Percentiles rank a stretch among this genome's conserved stretches.
phyloP scores from a whole-genome alignment of 30 jellyfish, hydroid and myxozoan genomes.

The Catostylus mosaicus region DNA sequence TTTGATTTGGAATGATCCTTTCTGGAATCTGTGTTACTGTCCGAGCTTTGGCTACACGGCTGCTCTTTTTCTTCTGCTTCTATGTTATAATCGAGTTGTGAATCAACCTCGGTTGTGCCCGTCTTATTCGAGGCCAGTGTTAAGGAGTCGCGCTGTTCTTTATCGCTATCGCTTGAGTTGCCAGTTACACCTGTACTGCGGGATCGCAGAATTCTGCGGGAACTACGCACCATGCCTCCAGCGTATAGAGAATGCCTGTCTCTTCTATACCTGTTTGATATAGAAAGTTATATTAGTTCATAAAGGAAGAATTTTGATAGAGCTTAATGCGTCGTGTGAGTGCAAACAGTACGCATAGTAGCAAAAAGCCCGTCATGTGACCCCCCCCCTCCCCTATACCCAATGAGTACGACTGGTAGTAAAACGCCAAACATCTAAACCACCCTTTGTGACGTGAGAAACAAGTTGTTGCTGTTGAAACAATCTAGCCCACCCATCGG shows the following conservation, averaged over 20 bases:
- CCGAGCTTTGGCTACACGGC: constrained; percentile 23
- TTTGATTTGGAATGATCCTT: constrained; percentile 40
- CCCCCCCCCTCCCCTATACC: too few species aligned
- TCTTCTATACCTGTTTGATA: constrained; percentile 49
- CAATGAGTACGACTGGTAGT: too few species aligned
- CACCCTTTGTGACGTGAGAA: too few species aligned
- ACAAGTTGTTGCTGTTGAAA: too few species aligned
- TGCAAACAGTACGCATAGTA: too few species aligned
- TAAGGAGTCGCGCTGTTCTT: constrained; percentile 70
- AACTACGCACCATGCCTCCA: constrained; percentile 73
- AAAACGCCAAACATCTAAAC: too few species aligned
- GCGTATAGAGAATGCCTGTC: constrained; percentile 78
- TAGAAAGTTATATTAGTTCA: background rate
- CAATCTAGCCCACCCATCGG: too few species aligned
- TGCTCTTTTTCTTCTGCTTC: constrained; percentile 47
- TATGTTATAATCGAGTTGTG: constrained; percentile 36
- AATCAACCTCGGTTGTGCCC: constrained; percentile 66
- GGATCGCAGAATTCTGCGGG: constrained; percentile 53
- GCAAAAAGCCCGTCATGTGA: too few species aligned
- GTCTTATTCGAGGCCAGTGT: constrained; percentile 50
- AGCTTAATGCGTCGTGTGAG: too few species aligned
- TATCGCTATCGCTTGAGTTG: constrained; percentile 60
- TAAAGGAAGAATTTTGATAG: too few species aligned
- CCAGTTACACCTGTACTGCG: constrained; percentile 69
- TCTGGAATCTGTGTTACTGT: constrained; percentile 30